Base-by-base conservation (phyloP, 2,113 vertebrate species). In the Sturnus vulgaris region DNA sequence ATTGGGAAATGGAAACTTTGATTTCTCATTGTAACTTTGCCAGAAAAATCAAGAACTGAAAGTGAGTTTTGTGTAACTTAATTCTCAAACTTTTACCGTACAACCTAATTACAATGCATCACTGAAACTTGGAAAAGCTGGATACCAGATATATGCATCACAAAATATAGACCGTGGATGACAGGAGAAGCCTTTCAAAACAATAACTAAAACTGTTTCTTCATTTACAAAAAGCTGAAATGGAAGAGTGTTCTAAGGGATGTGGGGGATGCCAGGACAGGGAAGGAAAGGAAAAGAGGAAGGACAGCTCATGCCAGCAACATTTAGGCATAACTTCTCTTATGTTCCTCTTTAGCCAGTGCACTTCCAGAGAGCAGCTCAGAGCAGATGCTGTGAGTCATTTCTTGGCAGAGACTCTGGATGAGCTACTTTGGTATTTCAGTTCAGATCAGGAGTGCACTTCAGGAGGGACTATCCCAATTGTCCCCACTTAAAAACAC, bases 1-100 rank as follows among this genome's bases (percentile, higher is more conserved):
- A 90, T 42, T 91, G 64, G 56, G 68, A 84, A 93, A 66, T 81
- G 83, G 88, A 93, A 91, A 84, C 65, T 96, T 94, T 93, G 82
- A 88, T 92, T 96, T 92, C 59, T 65, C 47, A 35, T 66, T 0
- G 0, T 81, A 95, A 64, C 55, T 84, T 92, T 78, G 73, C 72
- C 81, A 92, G 66, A 93, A 90, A 77, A 95, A 82, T 46, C 59
- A 81, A 90, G 47, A 82, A 37, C 79, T 92, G 77, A 82, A 94
- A 87, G 61, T 76, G 56, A 57, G 37, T 46, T 72, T 95, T 87
- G 61, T 91, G 95, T 85, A 92, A 88, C 57, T 49, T 61, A 71
- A 85, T 57, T 88, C 65, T 50, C 70, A 57, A 88, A 79, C 31
- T 47, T 81, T n/a, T 77, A 89, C 60, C 0, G 0, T 90, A 42